Percentiles rank a stretch among this genome's conserved stretches.
phyloP scores from a whole-genome alignment of 2,797 vertebrate species.

The Columba guinea region DNA sequence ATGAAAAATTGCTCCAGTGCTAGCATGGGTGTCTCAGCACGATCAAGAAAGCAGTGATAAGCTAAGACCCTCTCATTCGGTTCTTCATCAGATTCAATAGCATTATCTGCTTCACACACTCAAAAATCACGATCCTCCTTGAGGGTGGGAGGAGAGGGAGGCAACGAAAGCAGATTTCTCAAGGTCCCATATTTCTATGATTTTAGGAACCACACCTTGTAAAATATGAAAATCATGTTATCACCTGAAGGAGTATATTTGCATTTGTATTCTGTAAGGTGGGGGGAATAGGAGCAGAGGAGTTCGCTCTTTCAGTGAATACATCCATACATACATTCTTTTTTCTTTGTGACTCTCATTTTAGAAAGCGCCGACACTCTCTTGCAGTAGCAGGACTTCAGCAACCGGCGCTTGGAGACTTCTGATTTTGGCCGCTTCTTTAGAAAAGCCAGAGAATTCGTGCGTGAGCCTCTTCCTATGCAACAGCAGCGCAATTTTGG shows the following conservation, averaged over 20 bases:
- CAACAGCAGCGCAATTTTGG: not conserved
- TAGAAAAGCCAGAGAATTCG: not conserved
- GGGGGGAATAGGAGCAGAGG: not conserved
- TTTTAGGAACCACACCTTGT: not conserved
- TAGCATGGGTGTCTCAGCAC: not conserved
- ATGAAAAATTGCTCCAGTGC: not conserved
- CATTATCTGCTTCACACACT: not conserved
- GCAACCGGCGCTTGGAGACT: not conserved
- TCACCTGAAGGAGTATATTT: not conserved
- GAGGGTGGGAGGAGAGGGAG: not conserved
- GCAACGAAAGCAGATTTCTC: not conserved
- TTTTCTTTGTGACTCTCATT: not conserved
- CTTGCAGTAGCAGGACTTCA: not conserved
- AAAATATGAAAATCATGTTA: not conserved
- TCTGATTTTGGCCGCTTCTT: not conserved
- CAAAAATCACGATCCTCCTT: not conserved
- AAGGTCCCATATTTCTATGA: not conserved
- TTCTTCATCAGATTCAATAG: not conserved
- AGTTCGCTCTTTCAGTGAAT: not conserved
- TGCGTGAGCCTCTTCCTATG: not conserved
- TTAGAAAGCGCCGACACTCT: not conserved
- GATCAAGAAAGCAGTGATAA: not conserved
- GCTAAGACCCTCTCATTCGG: not conserved
- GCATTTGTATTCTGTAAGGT: not conserved
- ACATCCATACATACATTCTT: fast-evolving